Evolutionary conservation across 35 echinoderm and acorn worm species (phyloP), one percentile per base, ranked within the genome.

Genomic region (Apostichopus californicus): DNA sequence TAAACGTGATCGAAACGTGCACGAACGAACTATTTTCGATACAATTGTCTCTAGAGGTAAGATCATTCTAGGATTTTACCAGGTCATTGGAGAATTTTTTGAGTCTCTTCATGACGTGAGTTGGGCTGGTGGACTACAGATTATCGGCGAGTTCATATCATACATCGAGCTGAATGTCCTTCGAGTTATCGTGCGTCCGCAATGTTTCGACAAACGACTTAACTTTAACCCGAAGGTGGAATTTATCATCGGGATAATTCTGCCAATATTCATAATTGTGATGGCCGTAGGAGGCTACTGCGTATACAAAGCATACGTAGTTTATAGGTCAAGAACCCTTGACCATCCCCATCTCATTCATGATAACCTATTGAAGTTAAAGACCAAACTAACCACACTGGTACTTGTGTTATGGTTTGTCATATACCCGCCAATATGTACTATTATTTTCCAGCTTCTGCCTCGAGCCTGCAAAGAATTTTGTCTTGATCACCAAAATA

Each of bases 1-100:
- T 46, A 81, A 81, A 81, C 20, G 79, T 34, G 25, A 81, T 14
- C 25, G 54, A 14, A 25, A 13, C 7, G 53, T 14, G 7, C 7
- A 54, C 5, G 17, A 21, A 54, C 10, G 80, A 83, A 5, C 80
- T 4, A 55, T 83, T 56, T 13, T 83, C 1, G 80, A 55, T 13
- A 57, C 56, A n/a, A 12, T 55, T 55, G 46, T 83, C n/a, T 54
- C 80, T 18, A 83, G 80, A 57, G 9, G 46, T 12, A 83, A 83
- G 56, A 83, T 83, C 10, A 21, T 83, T 12, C 56, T 83, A 56
- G 80, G 80, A 83, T 83, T 83, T 55, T 83, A 83, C 17, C 80
- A 83, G 56, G 80, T 83, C 3, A 53, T 83, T 14, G 80, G 80
- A 54, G 80, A 83, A 55, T 55, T 83, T 56, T 55, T 56, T 28